Evolutionary conservation across 2,888 invertebrate species (phyloP).

Genomic region (Metallyticus violacea): DNA sequence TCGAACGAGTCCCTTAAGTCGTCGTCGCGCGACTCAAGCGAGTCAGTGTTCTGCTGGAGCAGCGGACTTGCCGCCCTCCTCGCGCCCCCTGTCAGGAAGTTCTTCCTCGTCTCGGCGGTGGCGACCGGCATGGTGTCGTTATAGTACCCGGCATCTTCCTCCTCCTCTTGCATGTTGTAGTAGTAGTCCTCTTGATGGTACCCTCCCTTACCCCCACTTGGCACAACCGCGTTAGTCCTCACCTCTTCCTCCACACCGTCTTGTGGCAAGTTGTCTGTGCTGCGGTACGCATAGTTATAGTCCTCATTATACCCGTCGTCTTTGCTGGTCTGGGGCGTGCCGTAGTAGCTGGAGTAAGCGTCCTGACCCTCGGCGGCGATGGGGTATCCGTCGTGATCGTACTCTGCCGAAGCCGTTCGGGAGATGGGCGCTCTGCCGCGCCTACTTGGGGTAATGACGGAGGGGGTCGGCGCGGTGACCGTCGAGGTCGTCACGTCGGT

Average conservation of each 20-base stretch:
- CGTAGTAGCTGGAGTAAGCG: constrained; percentile 9
- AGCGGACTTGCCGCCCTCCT: constrained; percentile 43
- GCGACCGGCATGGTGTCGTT: not conserved
- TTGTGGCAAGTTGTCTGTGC: constrained; percentile 57
- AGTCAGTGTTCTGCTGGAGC: constrained; percentile 52
- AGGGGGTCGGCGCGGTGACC: constrained; percentile 6
- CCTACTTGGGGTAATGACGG: not conserved
- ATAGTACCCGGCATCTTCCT: constrained; percentile 3
- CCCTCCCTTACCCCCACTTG: not conserved
- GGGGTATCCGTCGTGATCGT: constrained; percentile 41
- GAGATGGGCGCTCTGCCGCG: constrained; percentile 39
- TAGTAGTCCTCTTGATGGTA: constrained; percentile 26
- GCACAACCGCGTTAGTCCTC: not conserved
- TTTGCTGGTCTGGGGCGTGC: constrained; percentile 36
- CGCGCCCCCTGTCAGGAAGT: constrained; percentile 37
- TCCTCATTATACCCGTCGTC: constrained; percentile 60
- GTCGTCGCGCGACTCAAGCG: constrained; percentile 55
- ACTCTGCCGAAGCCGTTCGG: constrained; percentile 47
- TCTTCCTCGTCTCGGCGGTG: constrained; percentile 36
- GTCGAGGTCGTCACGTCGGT: constrained; percentile 23
- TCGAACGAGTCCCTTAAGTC: constrained; percentile 56
- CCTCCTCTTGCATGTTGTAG: constrained; percentile 35
- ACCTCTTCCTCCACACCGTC: constrained; percentile 26
- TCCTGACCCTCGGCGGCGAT: constrained; percentile 38
- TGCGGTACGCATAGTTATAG: constrained; percentile 68